Percentiles rank a stretch among this genome's conserved stretches.
Conservation (phyloP, 2,888 invertebrate genomes). For the Heteromyza rotundicornis region DNA sequence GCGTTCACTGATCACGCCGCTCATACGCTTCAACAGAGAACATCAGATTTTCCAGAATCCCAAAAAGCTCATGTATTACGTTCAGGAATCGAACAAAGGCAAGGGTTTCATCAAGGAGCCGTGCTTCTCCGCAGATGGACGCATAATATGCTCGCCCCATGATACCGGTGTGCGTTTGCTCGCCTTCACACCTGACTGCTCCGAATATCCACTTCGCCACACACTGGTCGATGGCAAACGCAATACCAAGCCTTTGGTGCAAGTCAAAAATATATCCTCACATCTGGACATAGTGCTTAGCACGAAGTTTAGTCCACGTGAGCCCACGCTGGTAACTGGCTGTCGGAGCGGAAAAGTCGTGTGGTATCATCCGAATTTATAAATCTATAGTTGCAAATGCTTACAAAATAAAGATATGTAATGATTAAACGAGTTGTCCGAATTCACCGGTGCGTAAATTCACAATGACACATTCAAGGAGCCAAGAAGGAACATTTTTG, state of each 20-base stretch:
- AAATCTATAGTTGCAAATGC: too few relatives aligned
- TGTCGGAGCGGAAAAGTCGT: conserved; percentile 87
- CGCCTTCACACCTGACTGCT: conserved; percentile 77
- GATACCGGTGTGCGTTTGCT: conserved; percentile 85
- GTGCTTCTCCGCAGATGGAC: conserved; percentile 88
- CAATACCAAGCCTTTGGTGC: conserved; percentile 63
- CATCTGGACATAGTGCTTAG: conserved; percentile 87
- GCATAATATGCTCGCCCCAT: conserved; percentile 89
- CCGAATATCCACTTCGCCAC: conserved; percentile 69
- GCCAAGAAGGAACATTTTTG: too few relatives aligned
- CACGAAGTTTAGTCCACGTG: conserved; percentile 87
- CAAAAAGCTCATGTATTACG: conserved; percentile 80
- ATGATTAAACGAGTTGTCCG: too few relatives aligned
- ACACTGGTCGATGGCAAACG: conserved; percentile 64
- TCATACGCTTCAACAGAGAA: conserved; percentile 13
- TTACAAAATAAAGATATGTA: too few relatives aligned
- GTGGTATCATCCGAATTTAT: conserved; percentile 80
- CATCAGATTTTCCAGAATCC: conserved; percentile 66
- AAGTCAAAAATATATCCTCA: conserved; percentile 72
- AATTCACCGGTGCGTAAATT: too few relatives aligned
- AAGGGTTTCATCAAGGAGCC: conserved; percentile 93
- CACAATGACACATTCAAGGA: too few relatives aligned
- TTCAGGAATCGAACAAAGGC: conserved; percentile 86
- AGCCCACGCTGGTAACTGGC: conserved; percentile 87
- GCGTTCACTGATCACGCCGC: conserved; percentile 33